These are phyloP conservation scores for Rallus crepitans DNA, from an alignment of 2,797 vertebrate species.

Conservation along the genomic window DNA sequence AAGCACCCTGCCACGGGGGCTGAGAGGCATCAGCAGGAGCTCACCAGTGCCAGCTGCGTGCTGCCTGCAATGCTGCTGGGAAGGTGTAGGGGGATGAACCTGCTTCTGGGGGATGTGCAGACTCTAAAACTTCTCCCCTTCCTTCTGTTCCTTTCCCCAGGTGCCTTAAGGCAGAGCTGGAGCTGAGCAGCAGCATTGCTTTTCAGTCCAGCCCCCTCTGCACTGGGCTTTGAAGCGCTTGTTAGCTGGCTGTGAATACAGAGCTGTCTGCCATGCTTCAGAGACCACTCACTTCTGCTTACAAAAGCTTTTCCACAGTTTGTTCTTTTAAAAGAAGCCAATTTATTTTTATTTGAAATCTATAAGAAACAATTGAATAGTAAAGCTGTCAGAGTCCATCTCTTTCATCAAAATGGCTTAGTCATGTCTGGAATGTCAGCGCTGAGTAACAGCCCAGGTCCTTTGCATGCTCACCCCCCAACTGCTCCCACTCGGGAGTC, in stretches of 20 bases:
- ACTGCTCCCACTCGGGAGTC: not conserved
- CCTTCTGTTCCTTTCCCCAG: not conserved
- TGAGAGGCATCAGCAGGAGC: not conserved
- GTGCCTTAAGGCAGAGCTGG: not conserved
- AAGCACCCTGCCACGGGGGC: fast-evolving
- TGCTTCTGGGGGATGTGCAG: not conserved
- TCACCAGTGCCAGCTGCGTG: not conserved
- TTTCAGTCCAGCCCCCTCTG: not conserved
- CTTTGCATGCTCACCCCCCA: not conserved
- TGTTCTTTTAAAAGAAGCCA: slow-evolving; percentile 63
- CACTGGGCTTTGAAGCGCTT: not conserved
- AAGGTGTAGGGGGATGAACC: not conserved
- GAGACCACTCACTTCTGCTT: not conserved
- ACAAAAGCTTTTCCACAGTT: slow-evolving; percentile 10
- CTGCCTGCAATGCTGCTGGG: not conserved
- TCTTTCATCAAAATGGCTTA: slow-evolving; percentile 39
- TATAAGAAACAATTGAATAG: slow-evolving; percentile 66
- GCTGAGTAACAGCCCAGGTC: not conserved
- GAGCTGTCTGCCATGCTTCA: slow-evolving; percentile 18
- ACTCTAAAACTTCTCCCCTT: not conserved
- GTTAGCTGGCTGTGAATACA: not conserved
- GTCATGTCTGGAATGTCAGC: slow-evolving; percentile 1
- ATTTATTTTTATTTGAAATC: slow-evolving; percentile 80
- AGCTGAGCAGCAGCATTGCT: not conserved
- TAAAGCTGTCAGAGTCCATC: slow-evolving; percentile 68